These are phyloP conservation scores for Myrmecophaga tridactyla DNA, from an alignment of 2,113 vertebrate species.

Conservation along the genomic window DNA sequence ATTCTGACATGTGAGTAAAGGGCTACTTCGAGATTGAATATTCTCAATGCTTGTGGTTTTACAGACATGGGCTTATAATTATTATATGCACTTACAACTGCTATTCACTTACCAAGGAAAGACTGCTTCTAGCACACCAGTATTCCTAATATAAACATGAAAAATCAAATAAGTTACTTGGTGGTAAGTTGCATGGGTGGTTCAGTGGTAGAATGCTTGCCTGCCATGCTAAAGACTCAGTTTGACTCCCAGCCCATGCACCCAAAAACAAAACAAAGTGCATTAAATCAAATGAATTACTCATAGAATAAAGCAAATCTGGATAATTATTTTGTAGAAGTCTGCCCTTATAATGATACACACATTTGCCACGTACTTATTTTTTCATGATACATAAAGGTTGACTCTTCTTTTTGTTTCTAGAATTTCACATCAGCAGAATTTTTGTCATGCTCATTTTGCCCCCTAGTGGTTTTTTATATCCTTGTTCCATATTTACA, in stretches of 20 bases:
- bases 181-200: no score
- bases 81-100: background rate
- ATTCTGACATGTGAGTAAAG: background rate
- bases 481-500: background rate
- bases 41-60: background rate
- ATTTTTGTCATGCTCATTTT: slow-evolving; percentile 18
- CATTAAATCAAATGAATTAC: no score
- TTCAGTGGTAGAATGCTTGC: no score
- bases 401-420: background rate
- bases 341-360: background rate
- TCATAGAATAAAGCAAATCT: background rate
- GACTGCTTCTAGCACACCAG: background rate
- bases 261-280: no score
- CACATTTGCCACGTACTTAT: background rate
- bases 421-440: background rate
- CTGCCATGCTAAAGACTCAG: no score
- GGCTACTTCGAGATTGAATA: background rate
- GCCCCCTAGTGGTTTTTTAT: slow-evolving; percentile 56
- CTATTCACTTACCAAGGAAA: background rate
- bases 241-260: no score
- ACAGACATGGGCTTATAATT: background rate
- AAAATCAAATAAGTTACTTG: no score
- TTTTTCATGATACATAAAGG: background rate
- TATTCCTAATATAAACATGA: background rate
- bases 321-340: background rate